Percentiles rank a stretch among this genome's conserved stretches.
phyloP scores from a whole-genome alignment of 2,888 invertebrate species.

The Folsomia candida region DNA sequence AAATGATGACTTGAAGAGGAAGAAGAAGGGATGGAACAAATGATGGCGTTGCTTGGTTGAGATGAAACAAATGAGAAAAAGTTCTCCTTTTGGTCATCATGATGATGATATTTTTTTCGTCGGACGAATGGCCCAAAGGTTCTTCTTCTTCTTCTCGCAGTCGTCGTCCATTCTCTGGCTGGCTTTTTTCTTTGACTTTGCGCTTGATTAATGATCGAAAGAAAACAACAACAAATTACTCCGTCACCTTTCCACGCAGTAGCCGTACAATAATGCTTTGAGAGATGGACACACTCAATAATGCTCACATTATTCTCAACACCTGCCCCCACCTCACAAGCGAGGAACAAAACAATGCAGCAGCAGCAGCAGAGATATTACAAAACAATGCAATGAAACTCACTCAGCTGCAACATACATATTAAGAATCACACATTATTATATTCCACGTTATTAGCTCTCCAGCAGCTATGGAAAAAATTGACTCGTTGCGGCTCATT shows the following conservation, averaged over 20 bases:
- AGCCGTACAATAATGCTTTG: constrained; percentile 32
- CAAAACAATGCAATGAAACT: too few species aligned
- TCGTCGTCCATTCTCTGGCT: neutral
- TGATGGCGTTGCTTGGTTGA: constrained; percentile 24
- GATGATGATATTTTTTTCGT: constrained; percentile 39
- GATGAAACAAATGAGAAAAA: constrained; percentile 29
- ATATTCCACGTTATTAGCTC: neutral
- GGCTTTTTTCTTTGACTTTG: constrained; percentile 43
- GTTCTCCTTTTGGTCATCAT: constrained; percentile 38
- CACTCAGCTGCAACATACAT: constrained; percentile 5
- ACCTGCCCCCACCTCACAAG: constrained; percentile 35
- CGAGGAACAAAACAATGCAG: neutral
- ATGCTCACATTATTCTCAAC: constrained; percentile 48
- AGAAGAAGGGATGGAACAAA: constrained; percentile 8
- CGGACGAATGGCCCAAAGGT: constrained; percentile 40
- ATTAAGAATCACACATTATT: too few species aligned
- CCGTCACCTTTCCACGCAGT: constrained; percentile 48
- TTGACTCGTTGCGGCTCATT: too few species aligned
- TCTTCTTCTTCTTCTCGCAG: constrained; percentile 23
- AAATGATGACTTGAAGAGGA: constrained; percentile 2
- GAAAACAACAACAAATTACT: constrained; percentile 50
- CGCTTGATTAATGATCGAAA: constrained; percentile 51
- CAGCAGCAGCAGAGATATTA: neutral
- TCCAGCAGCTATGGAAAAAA: too few species aligned
- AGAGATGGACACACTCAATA: constrained; percentile 44